These are phyloP conservation scores for Coluber constrictor DNA, from an alignment of 2,797 vertebrate genomes.

Conservation along the genomic window DNA sequence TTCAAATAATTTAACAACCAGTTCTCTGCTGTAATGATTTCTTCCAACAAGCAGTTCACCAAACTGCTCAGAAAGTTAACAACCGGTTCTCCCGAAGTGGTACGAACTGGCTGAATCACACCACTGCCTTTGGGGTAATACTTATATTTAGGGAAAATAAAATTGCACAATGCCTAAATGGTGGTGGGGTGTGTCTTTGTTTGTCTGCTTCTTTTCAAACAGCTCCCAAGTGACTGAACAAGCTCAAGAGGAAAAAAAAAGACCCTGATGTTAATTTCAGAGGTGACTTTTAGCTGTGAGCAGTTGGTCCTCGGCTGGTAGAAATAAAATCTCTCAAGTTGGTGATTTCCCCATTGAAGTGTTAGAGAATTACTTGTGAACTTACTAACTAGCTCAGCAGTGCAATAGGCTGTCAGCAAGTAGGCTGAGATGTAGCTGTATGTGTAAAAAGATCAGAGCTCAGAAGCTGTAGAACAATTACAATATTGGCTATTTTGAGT, in stretches of 20 bases:
- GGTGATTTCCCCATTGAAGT: not conserved
- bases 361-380: not conserved
- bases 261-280: not conserved
- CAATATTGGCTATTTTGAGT: not conserved
- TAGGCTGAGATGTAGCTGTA: no score
- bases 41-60: no score
- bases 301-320: not conserved
- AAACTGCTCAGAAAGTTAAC: no score
- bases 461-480: not conserved
- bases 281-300: not conserved
- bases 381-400: not conserved
- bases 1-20: no score
- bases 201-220: not conserved
- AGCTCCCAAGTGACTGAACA: not conserved
- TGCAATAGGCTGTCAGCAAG: not conserved
- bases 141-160: not conserved
- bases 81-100: no score
- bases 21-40: no score
- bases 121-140: not conserved
- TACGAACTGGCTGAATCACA: no score
- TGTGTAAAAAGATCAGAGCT: not conserved
- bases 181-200: not conserved
- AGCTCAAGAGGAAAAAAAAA: not conserved
- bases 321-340: not conserved
- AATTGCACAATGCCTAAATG: not conserved